Conservation (phyloP, 1,140 invertebrate species). For the Triops longicaudatus region DNA sequence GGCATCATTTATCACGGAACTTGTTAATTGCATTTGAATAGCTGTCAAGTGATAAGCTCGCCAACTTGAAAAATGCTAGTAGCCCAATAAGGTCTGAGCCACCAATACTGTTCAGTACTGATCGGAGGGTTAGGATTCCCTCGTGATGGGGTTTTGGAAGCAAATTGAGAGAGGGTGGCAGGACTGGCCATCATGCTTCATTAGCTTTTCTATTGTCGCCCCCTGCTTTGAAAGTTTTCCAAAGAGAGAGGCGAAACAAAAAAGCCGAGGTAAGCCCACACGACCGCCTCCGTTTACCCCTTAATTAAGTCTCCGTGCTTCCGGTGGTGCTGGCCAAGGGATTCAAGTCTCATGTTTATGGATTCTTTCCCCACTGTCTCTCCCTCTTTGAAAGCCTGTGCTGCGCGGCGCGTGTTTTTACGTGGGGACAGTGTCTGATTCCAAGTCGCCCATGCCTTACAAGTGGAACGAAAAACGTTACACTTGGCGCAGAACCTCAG, state of each 20-base stretch:
- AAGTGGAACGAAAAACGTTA: neutral
- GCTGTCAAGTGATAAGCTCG: neutral
- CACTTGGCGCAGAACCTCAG: neutral
- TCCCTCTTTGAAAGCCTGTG: neutral
- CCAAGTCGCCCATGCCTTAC: neutral
- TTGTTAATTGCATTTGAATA: conserved; percentile 16
- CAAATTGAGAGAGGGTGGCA: neutral
- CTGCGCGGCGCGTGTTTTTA: neutral
- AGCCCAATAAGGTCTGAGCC: neutral
- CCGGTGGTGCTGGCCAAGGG: neutral
- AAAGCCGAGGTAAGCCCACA: conserved; percentile 4
- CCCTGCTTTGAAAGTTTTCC: neutral
- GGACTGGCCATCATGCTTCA: neutral
- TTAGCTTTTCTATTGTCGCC: conserved; percentile 15
- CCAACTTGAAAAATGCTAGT: neutral
- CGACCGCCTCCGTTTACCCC: conserved; percentile 9
- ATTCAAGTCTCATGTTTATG: conserved; percentile 7
- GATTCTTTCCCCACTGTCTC: neutral
- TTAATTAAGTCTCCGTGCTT: conserved; percentile 15
- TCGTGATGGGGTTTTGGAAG: too few species aligned
- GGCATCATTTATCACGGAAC: neutral
- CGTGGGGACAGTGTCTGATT: neutral
- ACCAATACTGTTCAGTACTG: neutral
- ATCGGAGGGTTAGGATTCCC: neutral
- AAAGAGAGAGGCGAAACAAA: neutral